These are phyloP conservation scores for Craterocephalus amniculus DNA, from an alignment of 2,797 vertebrate genomes.

Conservation along the genomic window DNA sequence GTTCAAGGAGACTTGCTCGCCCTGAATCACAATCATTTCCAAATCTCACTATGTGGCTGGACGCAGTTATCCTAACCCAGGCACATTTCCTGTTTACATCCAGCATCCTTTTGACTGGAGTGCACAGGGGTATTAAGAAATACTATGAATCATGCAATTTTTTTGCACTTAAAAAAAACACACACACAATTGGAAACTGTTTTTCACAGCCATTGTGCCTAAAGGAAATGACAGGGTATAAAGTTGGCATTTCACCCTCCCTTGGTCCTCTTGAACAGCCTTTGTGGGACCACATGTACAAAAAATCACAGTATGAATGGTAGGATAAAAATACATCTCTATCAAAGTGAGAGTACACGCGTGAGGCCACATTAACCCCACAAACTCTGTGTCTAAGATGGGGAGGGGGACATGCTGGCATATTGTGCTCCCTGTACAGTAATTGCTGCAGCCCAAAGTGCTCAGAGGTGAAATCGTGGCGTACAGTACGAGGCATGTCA, in stretches of 20 bases:
- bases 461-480: conserved; percentile 55
- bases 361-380: conserved; percentile 53
- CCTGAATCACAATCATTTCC: conserved; percentile 72
- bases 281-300: conserved; percentile 39
- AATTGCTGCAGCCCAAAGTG: conserved; percentile 55
- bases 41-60: conserved; percentile 42
- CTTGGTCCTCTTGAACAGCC: conserved; percentile 17
- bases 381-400: conserved; percentile 40
- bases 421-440: conserved; percentile 60
- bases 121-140: conserved; percentile 19
- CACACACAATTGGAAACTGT: conserved; percentile 18
- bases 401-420: conserved; percentile 43
- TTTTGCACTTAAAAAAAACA: conserved; percentile 23
- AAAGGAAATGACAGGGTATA: conserved; percentile 47
- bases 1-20: conserved; percentile 71
- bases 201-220: conserved; percentile 38
- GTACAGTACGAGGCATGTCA: conserved; percentile 56
- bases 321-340: conserved; percentile 54
- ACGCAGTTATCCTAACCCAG: conserved; percentile 37
- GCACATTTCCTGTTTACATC: conserved; percentile 57
- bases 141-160: conserved; percentile 42
- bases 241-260: conserved; percentile 26
- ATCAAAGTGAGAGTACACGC: conserved; percentile 58
- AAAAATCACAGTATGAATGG: conserved; percentile 42
- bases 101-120: conserved; percentile 44